Percentiles rank a stretch among this genome's conserved stretches.
Conservation (phyloP, 2,113 vertebrate genomes). For the Ptilonorhynchus violaceus region DNA sequence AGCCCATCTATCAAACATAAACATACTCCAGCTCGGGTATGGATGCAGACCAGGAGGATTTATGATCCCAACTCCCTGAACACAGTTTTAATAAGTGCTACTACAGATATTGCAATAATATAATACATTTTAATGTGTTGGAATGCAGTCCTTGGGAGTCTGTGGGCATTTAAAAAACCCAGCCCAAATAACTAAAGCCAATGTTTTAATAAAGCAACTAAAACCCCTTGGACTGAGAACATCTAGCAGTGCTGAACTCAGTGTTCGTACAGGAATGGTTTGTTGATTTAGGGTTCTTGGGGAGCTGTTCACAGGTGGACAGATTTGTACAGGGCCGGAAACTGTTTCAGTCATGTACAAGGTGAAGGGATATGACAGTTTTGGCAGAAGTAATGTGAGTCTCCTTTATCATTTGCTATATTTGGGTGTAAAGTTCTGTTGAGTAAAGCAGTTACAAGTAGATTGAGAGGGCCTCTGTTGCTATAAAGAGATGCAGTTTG, state of each 20-base stretch:
- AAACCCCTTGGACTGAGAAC: background rate
- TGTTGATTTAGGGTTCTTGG: background rate
- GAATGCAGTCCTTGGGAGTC: background rate
- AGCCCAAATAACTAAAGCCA: background rate
- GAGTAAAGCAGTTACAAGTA: background rate
- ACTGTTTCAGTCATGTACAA: background rate
- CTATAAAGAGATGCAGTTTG: background rate
- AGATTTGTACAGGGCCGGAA: background rate
- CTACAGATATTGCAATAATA: slow-evolving; percentile 38
- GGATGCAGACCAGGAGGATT: slow-evolving; percentile 17
- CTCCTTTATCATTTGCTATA: background rate
- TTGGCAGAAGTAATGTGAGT: background rate
- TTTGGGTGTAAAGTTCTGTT: background rate
- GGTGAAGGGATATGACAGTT: background rate
- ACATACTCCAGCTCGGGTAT: background rate
- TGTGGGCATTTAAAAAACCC: background rate
- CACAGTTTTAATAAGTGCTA: slow-evolving; percentile 41
- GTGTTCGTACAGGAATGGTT: background rate
- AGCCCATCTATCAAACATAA: slow-evolving; percentile 49
- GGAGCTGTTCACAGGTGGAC: background rate
- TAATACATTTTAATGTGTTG: slow-evolving; percentile 40
- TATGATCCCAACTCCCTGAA: slow-evolving; percentile 33
- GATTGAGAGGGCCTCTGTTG: background rate
- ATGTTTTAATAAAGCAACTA: background rate
- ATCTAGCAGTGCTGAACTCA: background rate